These are phyloP conservation scores for Nemotelus pantherinus DNA, from an alignment of 2,888 invertebrate species.

Conservation along the genomic window DNA sequence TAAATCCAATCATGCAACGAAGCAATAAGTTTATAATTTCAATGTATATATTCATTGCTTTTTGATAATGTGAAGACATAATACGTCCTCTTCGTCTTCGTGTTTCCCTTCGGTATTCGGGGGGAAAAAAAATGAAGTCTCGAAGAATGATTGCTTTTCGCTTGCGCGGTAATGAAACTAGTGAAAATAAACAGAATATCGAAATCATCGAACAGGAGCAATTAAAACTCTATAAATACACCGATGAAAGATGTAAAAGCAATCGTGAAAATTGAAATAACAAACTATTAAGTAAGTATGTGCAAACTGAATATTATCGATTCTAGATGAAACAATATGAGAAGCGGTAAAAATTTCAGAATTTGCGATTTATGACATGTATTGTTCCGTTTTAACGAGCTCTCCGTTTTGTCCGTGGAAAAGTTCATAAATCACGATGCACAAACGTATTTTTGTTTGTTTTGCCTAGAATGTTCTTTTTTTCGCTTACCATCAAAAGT, in stretches of 20 bases:
- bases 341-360: too few species aligned
- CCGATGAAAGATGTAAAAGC: neutral
- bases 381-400: too few species aligned
- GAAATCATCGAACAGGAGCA: neutral
- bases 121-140: neutral
- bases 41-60: neutral
- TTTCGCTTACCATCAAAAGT: constrained; percentile 44
- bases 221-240: constrained; percentile 18
- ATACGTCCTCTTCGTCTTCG: neutral
- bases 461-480: neutral
- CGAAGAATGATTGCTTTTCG: neutral
- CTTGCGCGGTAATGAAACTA: neutral
- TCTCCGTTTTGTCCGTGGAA: too few species aligned
- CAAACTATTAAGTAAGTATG: neutral
- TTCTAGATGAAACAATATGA: too few species aligned
- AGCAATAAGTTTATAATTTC: neutral
- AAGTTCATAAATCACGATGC: neutral
- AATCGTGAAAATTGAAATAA: neutral
- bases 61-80: neutral
- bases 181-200: constrained; percentile 3
- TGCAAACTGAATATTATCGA: too few species aligned
- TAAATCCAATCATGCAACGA: neutral
- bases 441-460: neutral
- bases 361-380: too few species aligned
- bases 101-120: neutral